Percentiles rank a stretch among this genome's conserved stretches.
phyloP scores from a whole-genome alignment of 2,797 vertebrate species.

The Siniperca obscura region DNA sequence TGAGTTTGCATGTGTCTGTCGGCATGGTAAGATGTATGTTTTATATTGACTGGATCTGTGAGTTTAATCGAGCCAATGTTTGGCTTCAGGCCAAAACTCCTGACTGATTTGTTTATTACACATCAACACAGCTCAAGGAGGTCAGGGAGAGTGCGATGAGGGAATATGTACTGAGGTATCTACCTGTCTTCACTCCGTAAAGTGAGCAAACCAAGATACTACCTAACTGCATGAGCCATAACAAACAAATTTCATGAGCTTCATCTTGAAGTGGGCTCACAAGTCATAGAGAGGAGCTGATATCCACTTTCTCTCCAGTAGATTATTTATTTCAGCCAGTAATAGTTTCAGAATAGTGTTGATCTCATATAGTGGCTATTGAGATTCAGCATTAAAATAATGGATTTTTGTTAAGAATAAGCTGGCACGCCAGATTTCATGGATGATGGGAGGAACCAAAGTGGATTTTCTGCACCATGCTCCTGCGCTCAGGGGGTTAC shows the following conservation, averaged over 20 bases:
- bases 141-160: background rate
- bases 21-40: slow-evolving; percentile 53
- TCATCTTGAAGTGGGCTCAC: slow-evolving; percentile 15
- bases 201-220: slow-evolving; percentile 28
- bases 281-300: slow-evolving; percentile 10
- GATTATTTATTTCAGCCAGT: slow-evolving; percentile 50
- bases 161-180: slow-evolving; percentile 7
- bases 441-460: slow-evolving; percentile 75
- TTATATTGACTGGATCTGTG: slow-evolving; percentile 11
- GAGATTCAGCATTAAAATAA: slow-evolving; percentile 43
- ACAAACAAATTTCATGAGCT: slow-evolving; percentile 60
- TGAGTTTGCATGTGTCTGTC: slow-evolving; percentile 47
- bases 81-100: slow-evolving; percentile 40
- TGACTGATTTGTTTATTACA: slow-evolving; percentile 45
- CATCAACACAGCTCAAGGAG: background rate
- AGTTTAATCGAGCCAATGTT: slow-evolving; percentile 12
- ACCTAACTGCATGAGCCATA: slow-evolving; percentile 10
- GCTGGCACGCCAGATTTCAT: slow-evolving; percentile 68
- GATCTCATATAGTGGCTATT: slow-evolving; percentile 28
- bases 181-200: slow-evolving; percentile 32
- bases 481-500: slow-evolving; percentile 69
- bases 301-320: slow-evolving; percentile 11
- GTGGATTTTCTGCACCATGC: slow-evolving; percentile 77
- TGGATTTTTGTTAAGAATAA: slow-evolving; percentile 15
- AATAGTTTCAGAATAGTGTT: slow-evolving; percentile 4